These are phyloP conservation scores for Salvelinus alpinus DNA, from an alignment of 2,113 vertebrate genomes.

Conservation along the genomic window DNA sequence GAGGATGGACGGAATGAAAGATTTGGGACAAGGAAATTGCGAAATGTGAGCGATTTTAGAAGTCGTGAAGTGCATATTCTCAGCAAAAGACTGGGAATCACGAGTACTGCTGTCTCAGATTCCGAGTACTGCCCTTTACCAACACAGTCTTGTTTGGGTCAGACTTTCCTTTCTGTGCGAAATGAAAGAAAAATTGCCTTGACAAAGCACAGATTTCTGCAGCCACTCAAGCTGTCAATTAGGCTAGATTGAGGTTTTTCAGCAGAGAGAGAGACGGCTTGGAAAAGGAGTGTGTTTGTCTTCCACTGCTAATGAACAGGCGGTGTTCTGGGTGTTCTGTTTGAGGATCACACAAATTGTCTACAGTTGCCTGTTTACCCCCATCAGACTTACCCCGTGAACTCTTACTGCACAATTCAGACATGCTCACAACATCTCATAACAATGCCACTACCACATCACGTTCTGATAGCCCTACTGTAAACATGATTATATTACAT, in stretches of 20 bases:
- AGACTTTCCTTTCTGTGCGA: constrained; percentile 23
- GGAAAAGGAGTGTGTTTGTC: constrained; percentile 25
- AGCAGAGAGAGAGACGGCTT: background rate
- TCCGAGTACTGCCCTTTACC: constrained; percentile 7
- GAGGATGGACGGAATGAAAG: too few relatives aligned
- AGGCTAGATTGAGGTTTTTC: constrained; percentile 28
- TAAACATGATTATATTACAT: too few relatives aligned
- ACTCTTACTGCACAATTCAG: constrained; percentile 17
- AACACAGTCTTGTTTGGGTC: constrained; percentile 14
- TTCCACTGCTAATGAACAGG: constrained; percentile 56
- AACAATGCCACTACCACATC: too few relatives aligned
- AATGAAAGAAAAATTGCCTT: constrained; percentile 33
- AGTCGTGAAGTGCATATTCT: too few relatives aligned
- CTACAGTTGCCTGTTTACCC: constrained; percentile 10
- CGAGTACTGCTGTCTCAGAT: background rate
- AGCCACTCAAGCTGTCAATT: constrained; percentile 42
- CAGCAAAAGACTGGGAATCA: too few relatives aligned
- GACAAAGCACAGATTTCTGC: constrained; percentile 29
- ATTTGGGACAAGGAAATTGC: too few relatives aligned
- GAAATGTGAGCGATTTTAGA: too few relatives aligned
- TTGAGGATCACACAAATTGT: background rate
- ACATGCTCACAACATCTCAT: background rate
- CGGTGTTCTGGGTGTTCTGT: constrained; percentile 30
- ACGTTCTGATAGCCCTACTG: too few relatives aligned
- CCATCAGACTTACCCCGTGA: constrained; percentile 22